Evolutionary conservation across 2,797 vertebrate genomes (phyloP).

Genomic region (Synaphobranchus kaupii): DNA sequence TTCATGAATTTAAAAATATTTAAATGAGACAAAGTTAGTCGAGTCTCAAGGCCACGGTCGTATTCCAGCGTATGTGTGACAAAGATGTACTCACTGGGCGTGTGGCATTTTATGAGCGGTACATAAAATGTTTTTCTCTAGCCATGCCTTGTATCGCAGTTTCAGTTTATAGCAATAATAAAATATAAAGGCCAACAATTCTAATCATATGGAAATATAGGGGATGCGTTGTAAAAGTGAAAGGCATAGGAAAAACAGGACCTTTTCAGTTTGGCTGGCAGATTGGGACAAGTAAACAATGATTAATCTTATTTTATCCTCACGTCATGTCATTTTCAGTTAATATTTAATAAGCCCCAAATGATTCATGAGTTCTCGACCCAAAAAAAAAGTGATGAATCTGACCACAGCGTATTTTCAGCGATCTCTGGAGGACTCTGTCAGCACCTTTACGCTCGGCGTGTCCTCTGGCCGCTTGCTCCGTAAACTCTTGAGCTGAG

Average conservation of each 20-base stretch:
- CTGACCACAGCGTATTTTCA: not conserved
- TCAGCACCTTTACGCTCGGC: not conserved
- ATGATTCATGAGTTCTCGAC: not conserved
- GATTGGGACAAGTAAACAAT: not conserved
- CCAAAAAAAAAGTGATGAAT: not conserved
- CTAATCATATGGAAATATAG: not conserved
- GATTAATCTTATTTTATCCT: slow-evolving; percentile 15
- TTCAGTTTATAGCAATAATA: slow-evolving; percentile 57
- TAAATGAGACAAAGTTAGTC: not conserved
- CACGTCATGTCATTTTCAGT: not conserved
- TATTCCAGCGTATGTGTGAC: not conserved
- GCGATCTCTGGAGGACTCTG: not conserved
- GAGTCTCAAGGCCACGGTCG: not conserved
- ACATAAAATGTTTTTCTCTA: not conserved
- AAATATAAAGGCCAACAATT: slow-evolving; percentile 36
- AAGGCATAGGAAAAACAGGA: not conserved
- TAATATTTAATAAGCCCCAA: slow-evolving; percentile 14
- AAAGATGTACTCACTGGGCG: not conserved
- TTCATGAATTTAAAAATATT: not conserved
- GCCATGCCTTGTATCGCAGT: slow-evolving; percentile 36
- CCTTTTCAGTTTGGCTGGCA: not conserved
- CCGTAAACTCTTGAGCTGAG: not conserved
- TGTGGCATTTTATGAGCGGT: not conserved
- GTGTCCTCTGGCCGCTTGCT: not conserved
- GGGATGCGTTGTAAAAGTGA: not conserved